Base-by-base conservation (phyloP, 2,888 invertebrate species). In the Nemoura dubitans region DNA sequence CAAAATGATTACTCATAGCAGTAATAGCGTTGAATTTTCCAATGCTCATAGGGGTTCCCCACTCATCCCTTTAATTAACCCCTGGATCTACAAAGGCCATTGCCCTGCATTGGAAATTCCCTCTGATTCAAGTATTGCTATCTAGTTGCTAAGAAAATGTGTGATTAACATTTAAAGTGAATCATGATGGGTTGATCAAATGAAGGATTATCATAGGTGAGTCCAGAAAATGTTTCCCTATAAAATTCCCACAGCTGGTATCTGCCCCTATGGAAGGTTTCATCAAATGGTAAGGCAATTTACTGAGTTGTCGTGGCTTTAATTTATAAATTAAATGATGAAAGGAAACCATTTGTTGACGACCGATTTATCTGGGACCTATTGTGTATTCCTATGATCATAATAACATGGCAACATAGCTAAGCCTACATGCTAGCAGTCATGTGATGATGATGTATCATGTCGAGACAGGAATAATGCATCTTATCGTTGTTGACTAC, bases 291-390 rank as follows among this genome's bases (percentile, higher is more conserved):
- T 59, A 7, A 59, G 59, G 59, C 59, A 59, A 59, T 59, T 59
- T 59, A 59, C 21, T 21, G 59, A 59, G 59, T 59, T 59, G 14
- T 59, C 59, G 59, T 59, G 10, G 59, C 59, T 59, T 59, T 59
- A 59, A 59, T 59, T 59, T 21, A 21, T 59, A 59, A 59, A 59
- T 59, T 59, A 59, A 59, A 59, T 59, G 59, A 59, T 59, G 59
- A 59, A 59, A 59, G 59, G 59, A 59, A 59, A 59, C 59, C 59
- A 59, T 59, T 59, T 59, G 59, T 59, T 59, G 59, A 59, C 59
- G 59, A 59, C 59, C 21, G 59, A 59, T 59, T 59, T 59, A 59
- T 10, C 16, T 59, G 21, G 59, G 16, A 14, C 59, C 21, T 59
- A 59, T 59, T 59, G 59, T 59, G 59, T 59, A 59, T 59, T 21